Evolutionary conservation across 2,797 vertebrate genomes (phyloP).

Genomic region (Otolemur crassicaudatus): DNA sequence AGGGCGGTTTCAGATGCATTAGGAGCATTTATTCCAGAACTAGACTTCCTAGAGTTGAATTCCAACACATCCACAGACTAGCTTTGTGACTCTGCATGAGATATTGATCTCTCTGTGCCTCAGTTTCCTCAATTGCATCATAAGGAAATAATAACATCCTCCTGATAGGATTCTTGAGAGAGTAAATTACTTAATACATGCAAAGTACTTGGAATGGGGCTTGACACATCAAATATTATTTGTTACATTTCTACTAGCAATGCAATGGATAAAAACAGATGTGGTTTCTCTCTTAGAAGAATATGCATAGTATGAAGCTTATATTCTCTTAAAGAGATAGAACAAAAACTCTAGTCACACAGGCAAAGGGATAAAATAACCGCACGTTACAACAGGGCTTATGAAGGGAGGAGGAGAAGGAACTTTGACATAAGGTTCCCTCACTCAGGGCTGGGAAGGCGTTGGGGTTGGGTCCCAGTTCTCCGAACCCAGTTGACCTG

Average conservation of each 20-base stretch:
- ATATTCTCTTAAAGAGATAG: neutral
- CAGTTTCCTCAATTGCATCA: neutral
- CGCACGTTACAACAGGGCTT: neutral
- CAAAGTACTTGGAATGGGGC: neutral
- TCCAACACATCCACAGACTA: neutral
- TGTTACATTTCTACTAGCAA: neutral
- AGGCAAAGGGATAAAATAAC: neutral
- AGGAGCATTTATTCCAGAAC: neutral
- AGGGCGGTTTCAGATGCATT: neutral
- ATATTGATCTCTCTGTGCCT: neutral
- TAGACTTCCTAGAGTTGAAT: neutral
- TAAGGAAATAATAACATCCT: neutral
- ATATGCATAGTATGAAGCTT: neutral
- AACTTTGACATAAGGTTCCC: neutral
- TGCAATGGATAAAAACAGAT: neutral
- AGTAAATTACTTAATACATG: neutral
- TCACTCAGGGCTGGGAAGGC: no score
- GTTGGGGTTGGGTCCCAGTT: no score
- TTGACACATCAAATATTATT: neutral
- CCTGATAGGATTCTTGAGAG: neutral
- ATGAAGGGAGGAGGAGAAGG: neutral
- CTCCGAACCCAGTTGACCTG: no score
- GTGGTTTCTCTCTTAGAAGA: neutral
- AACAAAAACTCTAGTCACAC: neutral
- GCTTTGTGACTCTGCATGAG: neutral